Conservation (phyloP, 30 jellyfish, hydroid and myxozoan genomes). For the Hydractinia echinata region DNA sequence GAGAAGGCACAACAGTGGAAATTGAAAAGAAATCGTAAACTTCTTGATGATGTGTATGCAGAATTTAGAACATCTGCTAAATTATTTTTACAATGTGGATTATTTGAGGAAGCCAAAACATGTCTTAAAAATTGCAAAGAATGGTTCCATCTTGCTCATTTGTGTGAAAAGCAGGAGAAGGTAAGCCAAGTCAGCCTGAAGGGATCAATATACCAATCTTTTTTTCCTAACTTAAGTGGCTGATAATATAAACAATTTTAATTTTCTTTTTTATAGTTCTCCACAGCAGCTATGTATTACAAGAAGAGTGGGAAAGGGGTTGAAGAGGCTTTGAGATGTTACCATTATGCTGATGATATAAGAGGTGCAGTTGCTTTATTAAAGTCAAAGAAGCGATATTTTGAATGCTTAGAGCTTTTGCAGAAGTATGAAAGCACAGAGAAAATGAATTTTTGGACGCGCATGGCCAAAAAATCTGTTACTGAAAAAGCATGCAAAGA, state of each 20-base stretch:
- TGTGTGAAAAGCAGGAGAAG: slow-evolving; percentile 37
- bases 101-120: slow-evolving; percentile 53
- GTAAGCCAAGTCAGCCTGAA: slow-evolving; percentile 6
- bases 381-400: not conserved
- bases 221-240: not conserved
- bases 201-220: not conserved
- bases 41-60: slow-evolving; percentile 32
- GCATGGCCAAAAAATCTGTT: slow-evolving; percentile 8
- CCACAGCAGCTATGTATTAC: slow-evolving; percentile 4
- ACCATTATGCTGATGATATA: not conserved
- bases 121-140: slow-evolving; percentile 57
- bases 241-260: not conserved
- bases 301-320: not conserved
- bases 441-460: not conserved
- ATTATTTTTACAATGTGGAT: slow-evolving; percentile 43
- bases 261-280: slow-evolving; percentile 6
- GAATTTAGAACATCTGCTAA: slow-evolving; percentile 53
- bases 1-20: slow-evolving; percentile 1
- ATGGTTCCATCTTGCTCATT: slow-evolving; percentile 52
- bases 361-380: not conserved
- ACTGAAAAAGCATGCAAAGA: slow-evolving; percentile 16
- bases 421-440: not conserved
- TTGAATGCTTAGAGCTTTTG: not conserved
- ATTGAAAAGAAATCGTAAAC: slow-evolving; percentile 31
- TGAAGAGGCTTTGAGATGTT: slow-evolving; percentile 25